These are phyloP conservation scores for Neopipo cinnamomea DNA, from an alignment of 2,113 vertebrate species.

Conservation along the genomic window DNA sequence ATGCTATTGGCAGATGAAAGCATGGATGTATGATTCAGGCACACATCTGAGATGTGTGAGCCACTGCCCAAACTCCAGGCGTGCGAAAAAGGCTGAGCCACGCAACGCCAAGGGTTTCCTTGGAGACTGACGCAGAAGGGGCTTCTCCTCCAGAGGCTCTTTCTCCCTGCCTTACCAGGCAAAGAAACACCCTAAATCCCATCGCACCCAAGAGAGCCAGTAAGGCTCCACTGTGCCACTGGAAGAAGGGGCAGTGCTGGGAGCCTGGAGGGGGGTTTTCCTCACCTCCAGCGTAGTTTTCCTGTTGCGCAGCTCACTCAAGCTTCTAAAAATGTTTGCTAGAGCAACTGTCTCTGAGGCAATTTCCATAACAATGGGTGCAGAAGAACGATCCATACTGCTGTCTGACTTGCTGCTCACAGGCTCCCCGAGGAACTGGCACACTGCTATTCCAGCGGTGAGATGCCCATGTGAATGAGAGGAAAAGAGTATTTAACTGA, in stretches of 20 bases:
- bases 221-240: accelerated
- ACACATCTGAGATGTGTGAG: neutral
- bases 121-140: slow-evolving; percentile 3
- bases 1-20: neutral
- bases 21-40: neutral
- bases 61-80: neutral
- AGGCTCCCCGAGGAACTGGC: accelerated
- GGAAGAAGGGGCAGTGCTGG: neutral
- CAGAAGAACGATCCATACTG: neutral
- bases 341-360: slow-evolving; percentile 23
- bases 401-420: neutral
- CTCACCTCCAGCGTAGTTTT: neutral
- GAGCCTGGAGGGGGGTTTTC: neutral
- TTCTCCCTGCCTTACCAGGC: neutral
- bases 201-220: neutral
- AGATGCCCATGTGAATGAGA: neutral
- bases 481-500: neutral
- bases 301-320: neutral
- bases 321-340: neutral
- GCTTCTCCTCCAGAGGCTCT: neutral
- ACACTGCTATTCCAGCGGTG: accelerated
- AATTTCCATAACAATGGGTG: slow-evolving; percentile 42
- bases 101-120: neutral
- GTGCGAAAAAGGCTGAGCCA: neutral
- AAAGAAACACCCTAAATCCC: neutral